Evolutionary conservation across 2,888 invertebrate genomes (phyloP), one percentile per base, ranked within the genome.

Genomic region (Acleris holmiana): DNA sequence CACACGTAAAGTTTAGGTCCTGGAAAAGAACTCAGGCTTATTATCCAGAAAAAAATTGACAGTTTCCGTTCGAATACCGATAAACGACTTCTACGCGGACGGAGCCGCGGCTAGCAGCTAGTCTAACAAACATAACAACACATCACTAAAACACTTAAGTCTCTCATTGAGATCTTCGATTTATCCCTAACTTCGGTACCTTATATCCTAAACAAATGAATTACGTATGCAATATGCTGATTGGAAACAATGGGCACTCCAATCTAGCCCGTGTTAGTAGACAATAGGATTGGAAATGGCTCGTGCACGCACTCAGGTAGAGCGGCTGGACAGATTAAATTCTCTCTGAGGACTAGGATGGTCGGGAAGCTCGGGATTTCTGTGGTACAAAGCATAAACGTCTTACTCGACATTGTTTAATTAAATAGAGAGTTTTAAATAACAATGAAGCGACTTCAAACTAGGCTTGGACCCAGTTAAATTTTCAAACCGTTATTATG

Each of bases 211-310:
- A 58, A 47, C 58, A 63, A 63, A 63, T 51, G 17, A 47, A 48
- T 63, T 63, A 63, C 47, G 57, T 40, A 63, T 58, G 51, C 63
- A 58, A 63, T 58, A 53, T 57, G 51, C 40, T 58, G 63, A 63
- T 63, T 57, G 63, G 50, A 51, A 57, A 35, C 46, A 1, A n/a
- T 2, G 1, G 23, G 4, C 51, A 47, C 35, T 40, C 46, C 21
- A 57, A 18, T 46, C 23, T 40, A 23, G 23, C 10, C n/a, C 35
- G 5, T 58, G 17, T 19, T n/a, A 2, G 3, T 4, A 35, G 7
- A 44, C 35, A 47, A 48, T 53, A 58, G 51, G 47, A 47, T 25
- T 41, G 51, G n/a, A 10, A 47, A 25, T 63, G 23, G 53, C 51
- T 29, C 56, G 51, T 50, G 35, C 25, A 49, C 8, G 50, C 6